phyloP scores from a whole-genome alignment of 2,888 invertebrate genomes.

The Hypselothyrea guttata region DNA sequence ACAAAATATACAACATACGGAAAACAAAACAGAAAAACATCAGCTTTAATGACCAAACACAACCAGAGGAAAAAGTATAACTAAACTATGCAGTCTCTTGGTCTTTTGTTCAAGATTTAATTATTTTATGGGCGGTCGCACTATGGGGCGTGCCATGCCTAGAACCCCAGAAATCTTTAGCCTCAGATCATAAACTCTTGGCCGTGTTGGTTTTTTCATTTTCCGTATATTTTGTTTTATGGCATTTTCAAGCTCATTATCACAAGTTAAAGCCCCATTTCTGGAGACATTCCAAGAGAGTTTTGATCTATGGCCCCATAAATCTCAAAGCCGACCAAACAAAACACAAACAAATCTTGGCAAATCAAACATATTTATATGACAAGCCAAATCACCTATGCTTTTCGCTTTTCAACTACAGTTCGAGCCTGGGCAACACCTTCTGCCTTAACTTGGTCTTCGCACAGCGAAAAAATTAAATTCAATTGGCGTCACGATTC shows the following conservation, averaged over 20 bases:
- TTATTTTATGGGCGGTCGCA: constrained; percentile 51
- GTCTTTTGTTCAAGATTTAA: constrained; percentile 47
- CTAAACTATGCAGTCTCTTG: constrained; percentile 27
- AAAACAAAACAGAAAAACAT: constrained; percentile 4
- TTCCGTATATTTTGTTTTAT: constrained; percentile 12
- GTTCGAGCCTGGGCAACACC: constrained; percentile 55
- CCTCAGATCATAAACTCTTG: constrained; percentile 22
- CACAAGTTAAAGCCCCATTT: constrained; percentile 32
- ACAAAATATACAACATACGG: neutral
- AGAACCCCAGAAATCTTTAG: constrained; percentile 5
- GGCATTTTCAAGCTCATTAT: constrained; percentile 43
- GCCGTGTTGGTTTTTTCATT: constrained; percentile 6
- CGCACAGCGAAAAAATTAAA: constrained; percentile 63
- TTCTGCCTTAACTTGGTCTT: constrained; percentile 24
- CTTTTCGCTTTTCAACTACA: constrained; percentile 24
- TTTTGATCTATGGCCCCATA: constrained; percentile 58
- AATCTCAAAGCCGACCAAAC: constrained; percentile 37
- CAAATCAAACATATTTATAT: constrained; percentile 73
- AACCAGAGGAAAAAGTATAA: constrained; percentile 14
- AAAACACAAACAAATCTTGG: constrained; percentile 13
- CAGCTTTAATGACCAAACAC: constrained; percentile 48
- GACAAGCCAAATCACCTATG: constrained; percentile 69
- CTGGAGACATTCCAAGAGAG: constrained; percentile 45
- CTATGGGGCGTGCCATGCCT: constrained; percentile 8
- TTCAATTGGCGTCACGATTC: constrained; percentile 73